A percentile compares a stretch with the other conserved stretches of the same genome.
phyloP scores from a whole-genome alignment of 2,888 invertebrate species.

The Drosophila subsilvestris region DNA sequence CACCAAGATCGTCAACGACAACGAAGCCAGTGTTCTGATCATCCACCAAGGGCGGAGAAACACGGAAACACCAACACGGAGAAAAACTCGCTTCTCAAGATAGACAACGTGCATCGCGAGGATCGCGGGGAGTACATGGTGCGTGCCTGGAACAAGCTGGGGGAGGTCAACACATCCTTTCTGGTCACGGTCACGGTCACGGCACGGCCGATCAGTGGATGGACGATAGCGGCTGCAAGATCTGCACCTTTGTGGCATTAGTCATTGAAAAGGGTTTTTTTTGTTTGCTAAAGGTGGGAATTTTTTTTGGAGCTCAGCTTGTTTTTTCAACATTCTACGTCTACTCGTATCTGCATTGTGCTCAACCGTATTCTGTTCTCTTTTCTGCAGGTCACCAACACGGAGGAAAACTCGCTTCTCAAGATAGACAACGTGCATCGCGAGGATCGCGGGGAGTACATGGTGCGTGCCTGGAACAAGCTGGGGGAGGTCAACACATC shows the following conservation, averaged over 20 bases:
- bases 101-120: conserved; percentile 92
- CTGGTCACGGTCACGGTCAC: conserved; percentile 94
- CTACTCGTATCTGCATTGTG: not conserved
- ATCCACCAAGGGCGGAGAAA: conserved; percentile 95
- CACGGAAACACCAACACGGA: conserved; percentile 89
- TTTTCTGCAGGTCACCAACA: conserved; percentile 85
- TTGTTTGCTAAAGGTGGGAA: too few species aligned
- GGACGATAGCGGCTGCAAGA: too few species aligned
- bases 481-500: conserved; percentile 92
- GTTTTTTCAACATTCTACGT: not conserved
- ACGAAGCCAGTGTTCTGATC: conserved; percentile 90
- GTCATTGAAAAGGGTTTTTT: too few species aligned
- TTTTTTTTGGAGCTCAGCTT: too few species aligned
- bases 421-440: conserved; percentile 91
- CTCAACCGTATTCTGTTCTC: not conserved
- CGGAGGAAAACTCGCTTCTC: conserved; percentile 90
- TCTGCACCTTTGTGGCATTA: too few species aligned
- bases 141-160: conserved; percentile 91
- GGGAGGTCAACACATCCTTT: conserved; percentile 92
- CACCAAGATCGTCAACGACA: conserved; percentile 91
- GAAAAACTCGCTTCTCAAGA: conserved; percentile 90
- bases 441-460: conserved; percentile 95
- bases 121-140: conserved; percentile 96
- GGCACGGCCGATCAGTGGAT: too few species aligned
- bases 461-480: conserved; percentile 91